Evolutionary conservation across 2,888 invertebrate genomes (phyloP).

Genomic region (Tetragonisca angustula): DNA sequence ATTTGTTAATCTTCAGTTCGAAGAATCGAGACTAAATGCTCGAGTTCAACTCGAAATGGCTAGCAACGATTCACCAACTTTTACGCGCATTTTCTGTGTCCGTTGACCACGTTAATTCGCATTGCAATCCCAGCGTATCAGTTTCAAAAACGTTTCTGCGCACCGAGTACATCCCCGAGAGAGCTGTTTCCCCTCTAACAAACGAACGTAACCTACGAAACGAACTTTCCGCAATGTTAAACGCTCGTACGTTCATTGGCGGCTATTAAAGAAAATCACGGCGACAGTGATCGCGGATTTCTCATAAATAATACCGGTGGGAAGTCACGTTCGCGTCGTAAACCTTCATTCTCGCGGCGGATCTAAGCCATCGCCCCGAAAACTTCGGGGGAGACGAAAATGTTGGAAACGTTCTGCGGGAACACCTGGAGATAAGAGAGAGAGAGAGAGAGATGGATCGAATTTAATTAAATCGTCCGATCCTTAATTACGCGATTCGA

Average conservation of each 20-base stretch:
- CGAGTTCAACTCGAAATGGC: no score
- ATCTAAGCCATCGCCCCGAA: neutral
- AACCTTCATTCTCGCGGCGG: neutral
- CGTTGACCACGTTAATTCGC: no score
- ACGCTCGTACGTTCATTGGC: neutral
- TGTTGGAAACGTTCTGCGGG: neutral
- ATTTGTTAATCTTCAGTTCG: no score
- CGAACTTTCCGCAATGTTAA: neutral
- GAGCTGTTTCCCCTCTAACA: neutral
- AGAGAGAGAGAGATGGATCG: neutral
- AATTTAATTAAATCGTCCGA: slow-evolving; percentile 44
- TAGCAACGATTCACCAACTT: no score
- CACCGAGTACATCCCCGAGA: no score
- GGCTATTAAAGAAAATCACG: neutral
- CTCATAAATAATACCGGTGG: neutral
- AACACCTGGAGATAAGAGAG: neutral
- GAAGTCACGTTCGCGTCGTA: neutral
- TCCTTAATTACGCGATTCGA: slow-evolving; percentile 14
- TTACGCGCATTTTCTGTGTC: no score
- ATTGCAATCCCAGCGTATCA: no score
- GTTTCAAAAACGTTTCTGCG: no score
- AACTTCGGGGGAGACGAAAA: neutral
- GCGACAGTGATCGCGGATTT: neutral
- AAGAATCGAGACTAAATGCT: no score
- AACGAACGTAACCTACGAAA: neutral